Conservation (phyloP, 2,113 vertebrate genomes). For the Cyanistes caeruleus region DNA sequence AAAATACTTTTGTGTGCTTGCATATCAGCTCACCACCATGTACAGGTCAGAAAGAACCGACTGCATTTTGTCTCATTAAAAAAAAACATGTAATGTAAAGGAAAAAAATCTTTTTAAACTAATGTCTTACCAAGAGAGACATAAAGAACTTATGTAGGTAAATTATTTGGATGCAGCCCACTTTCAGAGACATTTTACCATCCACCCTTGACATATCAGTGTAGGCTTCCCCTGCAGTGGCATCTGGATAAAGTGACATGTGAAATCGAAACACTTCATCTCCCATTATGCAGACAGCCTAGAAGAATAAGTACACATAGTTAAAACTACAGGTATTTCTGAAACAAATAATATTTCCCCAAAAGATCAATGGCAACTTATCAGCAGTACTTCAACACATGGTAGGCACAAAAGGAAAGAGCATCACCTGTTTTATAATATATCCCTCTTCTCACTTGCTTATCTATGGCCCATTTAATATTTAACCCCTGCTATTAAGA, state of each 20-base stretch:
- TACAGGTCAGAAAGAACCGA: not conserved
- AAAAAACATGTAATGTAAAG: not conserved
- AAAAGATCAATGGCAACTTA: not conserved
- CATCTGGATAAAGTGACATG: constrained; percentile 87
- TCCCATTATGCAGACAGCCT: constrained; percentile 93
- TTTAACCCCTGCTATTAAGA: not conserved
- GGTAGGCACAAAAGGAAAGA: not conserved
- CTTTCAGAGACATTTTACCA: constrained; percentile 85
- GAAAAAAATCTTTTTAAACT: not conserved
- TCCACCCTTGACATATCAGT: constrained; percentile 86
- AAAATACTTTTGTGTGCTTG: not conserved
- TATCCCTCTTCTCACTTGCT: not conserved
- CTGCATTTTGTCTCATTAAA: not conserved
- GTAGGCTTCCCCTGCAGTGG: constrained; percentile 87
- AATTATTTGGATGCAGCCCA: constrained; percentile 93
- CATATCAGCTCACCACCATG: not conserved
- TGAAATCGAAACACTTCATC: constrained; percentile 93
- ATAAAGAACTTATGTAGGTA: constrained; percentile 94
- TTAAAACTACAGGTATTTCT: not conserved
- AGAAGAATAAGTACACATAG: not conserved
- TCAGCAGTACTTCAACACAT: not conserved
- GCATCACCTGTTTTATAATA: not conserved
- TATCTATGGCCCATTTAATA: not conserved
- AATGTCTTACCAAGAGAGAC: constrained; percentile 88
- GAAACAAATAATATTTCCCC: not conserved